phyloP scores from a whole-genome alignment of 2,888 invertebrate genomes.

The Parthenolecanium corni region DNA sequence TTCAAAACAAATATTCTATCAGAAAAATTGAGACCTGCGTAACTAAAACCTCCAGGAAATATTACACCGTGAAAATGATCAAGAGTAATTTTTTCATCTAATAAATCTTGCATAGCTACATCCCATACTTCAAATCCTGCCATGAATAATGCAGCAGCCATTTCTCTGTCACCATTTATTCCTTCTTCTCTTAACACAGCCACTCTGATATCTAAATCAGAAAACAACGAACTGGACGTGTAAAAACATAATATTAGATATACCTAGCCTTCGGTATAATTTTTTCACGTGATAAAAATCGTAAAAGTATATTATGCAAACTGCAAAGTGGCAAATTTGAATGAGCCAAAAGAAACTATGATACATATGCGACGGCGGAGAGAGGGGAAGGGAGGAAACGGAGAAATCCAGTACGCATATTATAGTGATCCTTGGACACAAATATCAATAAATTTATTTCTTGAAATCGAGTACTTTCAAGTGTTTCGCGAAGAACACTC shows the following conservation, averaged over 20 bases:
- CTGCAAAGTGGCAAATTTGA: too few relatives aligned
- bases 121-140: slow-evolving; percentile 89
- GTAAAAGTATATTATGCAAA: too few relatives aligned
- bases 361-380: too few relatives aligned
- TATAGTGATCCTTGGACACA: too few relatives aligned
- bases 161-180: slow-evolving; percentile 92
- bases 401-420: too few relatives aligned
- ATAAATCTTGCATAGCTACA: slow-evolving; percentile 84
- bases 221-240: not conserved
- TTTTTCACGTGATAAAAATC: too few relatives aligned
- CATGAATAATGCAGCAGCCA: slow-evolving; percentile 78
- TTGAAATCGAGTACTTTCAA: too few relatives aligned
- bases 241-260: slow-evolving; percentile 5
- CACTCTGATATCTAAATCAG: slow-evolving; percentile 45
- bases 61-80: slow-evolving; percentile 77
- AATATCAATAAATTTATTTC: too few relatives aligned
- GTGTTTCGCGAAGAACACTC: too few relatives aligned
- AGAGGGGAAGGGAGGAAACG: too few relatives aligned
- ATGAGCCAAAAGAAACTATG: too few relatives aligned
- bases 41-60: slow-evolving; percentile 98
- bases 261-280: too few relatives aligned
- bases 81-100: slow-evolving; percentile 55
- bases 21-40: slow-evolving; percentile 56
- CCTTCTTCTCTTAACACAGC: slow-evolving; percentile 95
- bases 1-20: not conserved